Percentiles rank a stretch among this genome's conserved stretches.
phyloP scores from a whole-genome alignment of 2,797 vertebrate genomes.

The Hyperoplus immaculatus region DNA sequence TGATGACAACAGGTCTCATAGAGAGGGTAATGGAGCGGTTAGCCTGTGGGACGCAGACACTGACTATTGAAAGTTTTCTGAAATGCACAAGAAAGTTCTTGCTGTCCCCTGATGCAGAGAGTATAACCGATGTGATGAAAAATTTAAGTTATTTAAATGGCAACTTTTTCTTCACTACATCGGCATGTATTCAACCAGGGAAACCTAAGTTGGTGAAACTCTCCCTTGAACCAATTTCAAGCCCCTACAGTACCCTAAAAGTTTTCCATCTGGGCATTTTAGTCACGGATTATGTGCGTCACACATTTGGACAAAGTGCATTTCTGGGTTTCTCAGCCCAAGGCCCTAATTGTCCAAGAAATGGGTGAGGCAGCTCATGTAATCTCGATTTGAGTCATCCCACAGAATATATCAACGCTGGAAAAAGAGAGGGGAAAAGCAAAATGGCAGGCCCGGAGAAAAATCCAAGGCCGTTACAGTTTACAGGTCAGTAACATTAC shows the following conservation, averaged over 20 bases:
- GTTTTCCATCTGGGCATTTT: conserved; percentile 5
- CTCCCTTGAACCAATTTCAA: neutral
- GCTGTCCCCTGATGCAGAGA: neutral
- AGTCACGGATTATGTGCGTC: conserved; percentile 1
- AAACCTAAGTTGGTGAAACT: neutral
- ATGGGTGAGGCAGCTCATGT: neutral
- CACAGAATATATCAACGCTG: conserved; percentile 14
- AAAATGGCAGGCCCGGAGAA: neutral
- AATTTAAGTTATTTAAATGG: conserved; percentile 5
- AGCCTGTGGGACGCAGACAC: neutral
- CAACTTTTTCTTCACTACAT: neutral
- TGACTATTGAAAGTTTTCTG: conserved; percentile 15
- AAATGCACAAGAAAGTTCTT: conserved; percentile 5
- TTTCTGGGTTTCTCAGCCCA: neutral
- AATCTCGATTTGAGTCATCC: conserved; percentile 19
- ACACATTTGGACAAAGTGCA: conserved; percentile 10
- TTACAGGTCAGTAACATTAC: conserved; percentile 55
- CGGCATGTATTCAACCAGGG: no score
- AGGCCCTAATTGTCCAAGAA: conserved; percentile 25
- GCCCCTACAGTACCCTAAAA: neutral
- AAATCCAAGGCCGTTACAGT: conserved; percentile 22
- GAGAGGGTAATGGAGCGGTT: neutral
- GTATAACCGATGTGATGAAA: neutral
- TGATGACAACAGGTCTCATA: conserved; percentile 2
- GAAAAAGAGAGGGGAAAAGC: neutral